Percentiles rank a stretch among this genome's conserved stretches.
These are phyloP conservation scores for Amphimedon queenslandica DNA, from an alignment of 37 sponge, comb jelly and placozoan genomes.

Conservation along the genomic window DNA sequence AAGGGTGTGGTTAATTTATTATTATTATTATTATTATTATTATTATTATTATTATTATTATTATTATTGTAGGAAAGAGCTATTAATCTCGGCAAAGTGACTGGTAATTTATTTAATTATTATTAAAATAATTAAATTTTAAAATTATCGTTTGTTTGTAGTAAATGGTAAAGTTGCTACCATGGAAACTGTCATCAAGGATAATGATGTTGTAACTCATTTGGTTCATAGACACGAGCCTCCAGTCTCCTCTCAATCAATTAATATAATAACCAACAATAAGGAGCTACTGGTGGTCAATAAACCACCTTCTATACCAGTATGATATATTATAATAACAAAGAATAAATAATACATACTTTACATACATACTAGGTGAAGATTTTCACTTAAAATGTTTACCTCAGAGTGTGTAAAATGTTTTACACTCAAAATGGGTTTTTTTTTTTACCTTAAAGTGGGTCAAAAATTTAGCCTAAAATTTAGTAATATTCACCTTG, in stretches of 20 bases:
- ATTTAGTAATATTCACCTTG: no score
- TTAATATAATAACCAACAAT: conserved; percentile 58
- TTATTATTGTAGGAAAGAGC: conserved; percentile 54
- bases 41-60: no score
- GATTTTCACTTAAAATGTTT: no score
- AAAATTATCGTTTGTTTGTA: conserved; percentile 3
- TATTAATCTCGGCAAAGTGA: conserved; percentile 59
- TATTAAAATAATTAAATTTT: background rate
- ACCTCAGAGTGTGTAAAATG: no score
- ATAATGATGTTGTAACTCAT: conserved; percentile 76
- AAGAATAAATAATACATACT: no score
- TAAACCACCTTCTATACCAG: conserved; percentile 94
- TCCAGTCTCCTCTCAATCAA: conserved; percentile 66
- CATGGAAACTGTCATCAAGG: conserved; percentile 55
- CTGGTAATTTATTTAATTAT: conserved; percentile 32
- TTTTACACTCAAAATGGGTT: no score
- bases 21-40: no score
- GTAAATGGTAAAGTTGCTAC: conserved; percentile 52
- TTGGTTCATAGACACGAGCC: conserved; percentile 92
- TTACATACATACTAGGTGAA: no score
- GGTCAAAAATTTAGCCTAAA: no score
- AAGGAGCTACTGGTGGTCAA: conserved; percentile 73
- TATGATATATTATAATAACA: no score
- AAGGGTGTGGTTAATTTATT: no score
- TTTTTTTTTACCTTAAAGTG: no score